Base-by-base conservation (phyloP, 1,140 invertebrate genomes). In the Drosophila simulans region DNA sequence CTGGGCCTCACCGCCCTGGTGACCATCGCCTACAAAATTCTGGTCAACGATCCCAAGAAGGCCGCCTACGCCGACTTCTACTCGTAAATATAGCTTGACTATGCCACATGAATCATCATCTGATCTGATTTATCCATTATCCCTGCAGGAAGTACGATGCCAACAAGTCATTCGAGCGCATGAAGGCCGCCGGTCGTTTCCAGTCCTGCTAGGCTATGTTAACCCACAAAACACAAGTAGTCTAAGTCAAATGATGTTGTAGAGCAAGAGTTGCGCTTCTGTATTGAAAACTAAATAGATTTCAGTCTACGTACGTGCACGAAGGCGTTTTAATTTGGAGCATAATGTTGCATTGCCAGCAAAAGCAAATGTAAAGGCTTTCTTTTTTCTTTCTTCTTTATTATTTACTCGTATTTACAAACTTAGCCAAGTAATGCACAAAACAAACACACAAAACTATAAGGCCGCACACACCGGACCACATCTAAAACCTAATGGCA, bases 401-500 rank as follows among this genome's bases (percentile, higher is more conserved):
- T 88, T 82, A 74, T 69, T 77, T 74, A 78, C 20, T 77, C 27
- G 55, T 76, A 62, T 83, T 71, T 85, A 90, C 73, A 88, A 88
- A 74, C 85, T 90, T 89, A 89, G 84, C 17, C 13, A 80, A 84
- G 51, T 80, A 89, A 53, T 71, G 77, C 69, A 89, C 85, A 90
- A 43, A 84, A 89, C 84, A 89, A 78, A 89, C 68, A 78, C 68
- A 78, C 62, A 76, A 54, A 74, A 40, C 42, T 11, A 8, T n/a
- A 3, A 5, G 37, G 51, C 8, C 13, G 2, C 31, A 31, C 31
- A 31, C 7, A 31, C 8, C 31, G 39, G 45, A 55, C 57, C 53
- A 76, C 45, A 77, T 49, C 95, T 93, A 98, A 93, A 98, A 98
- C 80, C 97, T 94, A 93, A 98, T 96, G 51, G 94, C 95, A 91